Percentiles rank a stretch among this genome's conserved stretches.
Conservation (phyloP, 2,888 invertebrate genomes). For the Eurois occulta region DNA sequence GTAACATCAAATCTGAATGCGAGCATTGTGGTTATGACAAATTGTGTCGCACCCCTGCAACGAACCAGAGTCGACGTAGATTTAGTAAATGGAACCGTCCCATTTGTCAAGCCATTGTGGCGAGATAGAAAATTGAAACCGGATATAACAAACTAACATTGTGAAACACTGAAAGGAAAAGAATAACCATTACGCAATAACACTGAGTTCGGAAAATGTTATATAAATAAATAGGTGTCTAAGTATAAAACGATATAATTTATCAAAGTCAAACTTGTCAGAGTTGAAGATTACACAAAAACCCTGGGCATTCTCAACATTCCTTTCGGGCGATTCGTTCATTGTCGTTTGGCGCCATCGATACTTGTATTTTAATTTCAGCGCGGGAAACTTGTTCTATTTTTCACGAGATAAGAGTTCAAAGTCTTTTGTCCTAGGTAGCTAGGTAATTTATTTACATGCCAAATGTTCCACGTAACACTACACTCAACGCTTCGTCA, state of each 20-base stretch:
- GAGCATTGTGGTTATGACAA: slow-evolving; percentile 77
- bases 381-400: slow-evolving; percentile 60
- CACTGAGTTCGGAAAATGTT: slow-evolving; percentile 8
- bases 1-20: slow-evolving; percentile 75
- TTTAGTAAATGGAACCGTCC: slow-evolving; percentile 61
- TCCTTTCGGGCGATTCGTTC: slow-evolving; percentile 51
- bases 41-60: slow-evolving; percentile 74
- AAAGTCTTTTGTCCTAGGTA: slow-evolving; percentile 51
- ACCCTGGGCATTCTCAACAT: slow-evolving; percentile 52
- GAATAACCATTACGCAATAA: slow-evolving; percentile 35
- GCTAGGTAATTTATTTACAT: slow-evolving; percentile 53
- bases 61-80: slow-evolving; percentile 55
- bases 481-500: slow-evolving; percentile 61
- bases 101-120: slow-evolving; percentile 55
- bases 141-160: slow-evolving; percentile 38
- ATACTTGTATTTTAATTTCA: slow-evolving; percentile 61
- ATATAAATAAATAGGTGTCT: slow-evolving; percentile 19
- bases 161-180: slow-evolving; percentile 34
- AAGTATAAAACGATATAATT: slow-evolving; percentile 44
- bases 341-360: slow-evolving; percentile 61
- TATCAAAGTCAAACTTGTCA: slow-evolving; percentile 53
- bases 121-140: slow-evolving; percentile 46
- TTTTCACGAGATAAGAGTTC: slow-evolving; percentile 55
- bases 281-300: slow-evolving; percentile 40
- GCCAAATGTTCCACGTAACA: slow-evolving; percentile 54